Base-by-base conservation (phyloP, 2,888 invertebrate genomes). In the Pterobdella sp. region DNA sequence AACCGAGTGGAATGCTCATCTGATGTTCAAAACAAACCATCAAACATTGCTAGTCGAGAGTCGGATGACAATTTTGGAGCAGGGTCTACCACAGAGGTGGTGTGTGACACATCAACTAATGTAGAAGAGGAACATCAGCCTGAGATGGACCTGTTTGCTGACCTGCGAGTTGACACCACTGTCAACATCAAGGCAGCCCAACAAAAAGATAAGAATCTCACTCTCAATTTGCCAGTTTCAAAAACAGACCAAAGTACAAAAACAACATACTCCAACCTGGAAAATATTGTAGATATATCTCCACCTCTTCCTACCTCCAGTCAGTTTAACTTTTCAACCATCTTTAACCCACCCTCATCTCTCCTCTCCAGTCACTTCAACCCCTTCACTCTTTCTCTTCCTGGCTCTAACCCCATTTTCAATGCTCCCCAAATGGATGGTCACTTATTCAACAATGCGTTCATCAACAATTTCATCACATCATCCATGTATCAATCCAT, bases 101-200 rank as follows among this genome's bases (percentile, higher is more conserved):
- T 71, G 14, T 71, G 71, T n/a, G 71, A 71, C 71, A 71, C 71
- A 18, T 71, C 71, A 22, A 71, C 71, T 1, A 71, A 71, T 26
- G 37, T 71, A 4, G 56, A 34, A 3, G 71, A 71, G 3, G 71
- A 71, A 0, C 60, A 71, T 1, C 31, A 52, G 34, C 32, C 3
- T 18, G 71, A 71, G 36, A 71, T 22, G n/a, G 71, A 71, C 35
- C 34, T 71, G 60, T 71, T 71, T 32, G 60, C 71, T 3, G 71
- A 71, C 35, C 63, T 71, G 35, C 71, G 56, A 31, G 71, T 71
- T 18, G 71, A 71, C 71, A 71, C 71, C 60, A 71, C 71, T 2
- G 71, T 63, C n/a, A 56, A 63, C 26, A 36, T 71, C 35, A 71
- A 71, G 29, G 56, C 71, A 37, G n/a, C n/a, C 63, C 32, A 42